Conservation (phyloP, 2,888 invertebrate species). For the Aphidius colemani region DNA sequence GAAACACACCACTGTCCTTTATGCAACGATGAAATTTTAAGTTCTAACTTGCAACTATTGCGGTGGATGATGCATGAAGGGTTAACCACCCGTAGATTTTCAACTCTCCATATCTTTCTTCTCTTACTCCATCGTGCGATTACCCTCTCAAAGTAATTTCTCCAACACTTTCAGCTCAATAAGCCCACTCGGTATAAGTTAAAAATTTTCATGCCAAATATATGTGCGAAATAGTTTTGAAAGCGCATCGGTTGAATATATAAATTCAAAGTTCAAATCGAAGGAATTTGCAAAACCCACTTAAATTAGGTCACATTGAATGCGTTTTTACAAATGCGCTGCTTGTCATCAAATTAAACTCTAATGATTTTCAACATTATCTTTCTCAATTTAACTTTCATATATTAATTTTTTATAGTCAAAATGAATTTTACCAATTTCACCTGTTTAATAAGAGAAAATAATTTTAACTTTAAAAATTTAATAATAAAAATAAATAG, state of each 20-base stretch:
- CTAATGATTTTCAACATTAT: constrained; percentile 1
- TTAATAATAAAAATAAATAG: too few relatives aligned
- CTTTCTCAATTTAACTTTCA: too few relatives aligned
- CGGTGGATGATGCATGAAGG: constrained; percentile 49
- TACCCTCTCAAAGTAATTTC: constrained; percentile 23
- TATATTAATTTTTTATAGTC: too few relatives aligned
- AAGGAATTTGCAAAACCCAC: constrained; percentile 27
- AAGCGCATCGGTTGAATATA: neutral
- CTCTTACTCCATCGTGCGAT: constrained; percentile 35
- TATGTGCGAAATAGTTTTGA: constrained; percentile 1
- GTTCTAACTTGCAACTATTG: constrained; percentile 47
- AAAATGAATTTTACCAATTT: too few relatives aligned
- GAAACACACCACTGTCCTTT: constrained; percentile 26
- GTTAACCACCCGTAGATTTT: constrained; percentile 41
- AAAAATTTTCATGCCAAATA: constrained; percentile 6
- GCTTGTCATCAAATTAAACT: constrained; percentile 23
- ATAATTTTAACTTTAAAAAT: too few relatives aligned
- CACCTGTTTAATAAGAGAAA: too few relatives aligned
- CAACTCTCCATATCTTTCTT: constrained; percentile 16
- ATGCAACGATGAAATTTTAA: constrained; percentile 27
- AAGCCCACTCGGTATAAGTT: constrained; percentile 2
- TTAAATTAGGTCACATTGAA: constrained; percentile 36
- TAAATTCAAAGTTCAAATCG: constrained; percentile 10
- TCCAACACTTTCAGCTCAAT: constrained; percentile 17
- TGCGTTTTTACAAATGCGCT: constrained; percentile 28